These are phyloP conservation scores for Drosophila ercepeae DNA, from an alignment of 1,140 invertebrate species.

Conservation along the genomic window DNA sequence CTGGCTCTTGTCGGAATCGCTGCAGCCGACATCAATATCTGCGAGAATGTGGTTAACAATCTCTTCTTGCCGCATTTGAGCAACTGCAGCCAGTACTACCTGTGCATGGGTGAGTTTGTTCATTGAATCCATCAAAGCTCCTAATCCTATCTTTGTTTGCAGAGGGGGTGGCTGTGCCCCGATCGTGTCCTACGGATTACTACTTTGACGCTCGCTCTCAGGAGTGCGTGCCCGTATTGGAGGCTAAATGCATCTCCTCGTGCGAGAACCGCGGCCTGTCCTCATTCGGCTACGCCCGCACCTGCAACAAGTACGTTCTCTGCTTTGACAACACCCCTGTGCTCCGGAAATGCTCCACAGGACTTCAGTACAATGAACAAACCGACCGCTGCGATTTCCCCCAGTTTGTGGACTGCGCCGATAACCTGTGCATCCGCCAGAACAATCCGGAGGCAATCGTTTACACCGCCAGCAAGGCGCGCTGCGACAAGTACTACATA, in stretches of 20 bases:
- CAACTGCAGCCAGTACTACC: slow-evolving; percentile 64
- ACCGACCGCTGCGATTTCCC: slow-evolving; percentile 77
- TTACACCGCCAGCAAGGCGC: slow-evolving; percentile 63
- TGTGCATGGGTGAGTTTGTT: slow-evolving; percentile 60
- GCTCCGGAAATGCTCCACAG: slow-evolving; percentile 56
- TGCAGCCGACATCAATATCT: slow-evolving; percentile 51
- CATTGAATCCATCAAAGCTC: too few relatives aligned
- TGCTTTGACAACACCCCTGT: slow-evolving; percentile 60
- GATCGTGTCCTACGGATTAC: slow-evolving; percentile 22
- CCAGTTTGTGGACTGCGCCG: slow-evolving; percentile 74
- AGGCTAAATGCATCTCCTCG: slow-evolving; percentile 52
- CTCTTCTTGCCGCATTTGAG: slow-evolving; percentile 61
- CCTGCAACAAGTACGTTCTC: slow-evolving; percentile 75
- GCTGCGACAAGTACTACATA: slow-evolving; percentile 67
- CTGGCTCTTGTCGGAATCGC: slow-evolving; percentile 13
- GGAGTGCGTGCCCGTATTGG: slow-evolving; percentile 46
- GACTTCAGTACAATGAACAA: slow-evolving; percentile 67
- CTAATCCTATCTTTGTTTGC: neutral
- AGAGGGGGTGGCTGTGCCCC: slow-evolving; percentile 39
- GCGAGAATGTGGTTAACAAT: slow-evolving; percentile 54
- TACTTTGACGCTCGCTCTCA: slow-evolving; percentile 66
- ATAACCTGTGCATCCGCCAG: slow-evolving; percentile 63
- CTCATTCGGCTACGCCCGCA: slow-evolving; percentile 70
- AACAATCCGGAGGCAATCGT: slow-evolving; percentile 63
- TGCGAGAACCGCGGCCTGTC: slow-evolving; percentile 49